Conservation (phyloP, 2,888 invertebrate species). For the Syritta pipiens region DNA sequence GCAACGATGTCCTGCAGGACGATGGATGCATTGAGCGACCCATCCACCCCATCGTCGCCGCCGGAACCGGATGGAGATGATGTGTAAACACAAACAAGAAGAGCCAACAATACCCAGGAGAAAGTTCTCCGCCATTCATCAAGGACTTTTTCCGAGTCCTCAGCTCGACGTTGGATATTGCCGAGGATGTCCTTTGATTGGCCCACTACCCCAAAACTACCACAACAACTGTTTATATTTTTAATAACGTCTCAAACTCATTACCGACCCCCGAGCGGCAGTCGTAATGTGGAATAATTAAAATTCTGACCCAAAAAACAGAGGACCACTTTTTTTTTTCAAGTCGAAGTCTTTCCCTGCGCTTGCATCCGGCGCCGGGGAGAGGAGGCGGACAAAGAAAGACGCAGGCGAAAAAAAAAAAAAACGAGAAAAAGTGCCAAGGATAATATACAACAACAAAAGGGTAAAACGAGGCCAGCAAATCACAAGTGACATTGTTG, state of each 20-base stretch:
- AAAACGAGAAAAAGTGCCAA: constrained; percentile 21
- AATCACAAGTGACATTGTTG: constrained; percentile 69
- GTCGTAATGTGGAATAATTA: constrained; percentile 56
- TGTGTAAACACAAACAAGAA: neutral
- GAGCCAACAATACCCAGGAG: constrained; percentile 6
- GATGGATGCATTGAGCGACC: neutral
- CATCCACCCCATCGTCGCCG: neutral
- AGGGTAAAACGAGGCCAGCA: constrained; percentile 62
- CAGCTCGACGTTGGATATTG: neutral
- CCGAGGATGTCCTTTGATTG: neutral
- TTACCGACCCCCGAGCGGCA: constrained; percentile 40
- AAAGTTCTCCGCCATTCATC: constrained; percentile 1
- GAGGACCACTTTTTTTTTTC: constrained; percentile 11
- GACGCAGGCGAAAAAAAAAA: neutral
- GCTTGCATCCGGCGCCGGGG: no score
- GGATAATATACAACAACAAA: constrained; percentile 56
- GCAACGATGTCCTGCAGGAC: neutral
- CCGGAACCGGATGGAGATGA: neutral
- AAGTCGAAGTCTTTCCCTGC: constrained; percentile 1
- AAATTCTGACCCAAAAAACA: constrained; percentile 59
- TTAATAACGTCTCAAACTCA: constrained; percentile 48
- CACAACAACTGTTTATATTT: constrained; percentile 45
- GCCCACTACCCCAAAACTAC: neutral
- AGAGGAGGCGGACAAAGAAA: constrained; percentile 11
- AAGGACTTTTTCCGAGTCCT: neutral